Conservation (phyloP, 1,140 invertebrate species). For the Idris sp. region DNA sequence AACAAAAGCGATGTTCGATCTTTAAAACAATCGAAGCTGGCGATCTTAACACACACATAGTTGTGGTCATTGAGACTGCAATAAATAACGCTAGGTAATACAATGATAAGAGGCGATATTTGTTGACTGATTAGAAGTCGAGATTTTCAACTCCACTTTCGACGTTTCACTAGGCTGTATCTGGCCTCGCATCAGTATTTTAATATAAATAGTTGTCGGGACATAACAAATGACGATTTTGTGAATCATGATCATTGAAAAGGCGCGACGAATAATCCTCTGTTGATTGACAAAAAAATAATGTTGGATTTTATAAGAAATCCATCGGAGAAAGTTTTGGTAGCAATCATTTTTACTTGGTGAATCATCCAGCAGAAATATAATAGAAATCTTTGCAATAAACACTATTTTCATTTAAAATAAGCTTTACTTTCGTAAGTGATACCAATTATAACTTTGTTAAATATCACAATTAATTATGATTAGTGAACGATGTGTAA, state of each 20-base stretch:
- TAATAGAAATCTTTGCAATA: too few species aligned
- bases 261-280: slow-evolving; percentile 12
- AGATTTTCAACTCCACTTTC: slow-evolving; percentile 52
- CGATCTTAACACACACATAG: slow-evolving; percentile 40
- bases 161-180: slow-evolving; percentile 54
- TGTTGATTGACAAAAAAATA: slow-evolving; percentile 23
- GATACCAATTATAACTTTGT: too few species aligned
- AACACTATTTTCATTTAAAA: too few species aligned
- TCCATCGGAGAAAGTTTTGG: too few species aligned
- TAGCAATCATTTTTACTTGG: too few species aligned
- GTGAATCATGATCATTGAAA: slow-evolving; percentile 29
- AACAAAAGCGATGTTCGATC: slow-evolving; percentile 27
- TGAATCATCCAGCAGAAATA: too few species aligned
- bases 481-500: too few species aligned
- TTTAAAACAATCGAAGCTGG: slow-evolving; percentile 41
- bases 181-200: slow-evolving; percentile 19
- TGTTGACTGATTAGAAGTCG: slow-evolving; percentile 40
- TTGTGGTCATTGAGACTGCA: slow-evolving; percentile 20
- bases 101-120: slow-evolving; percentile 33
- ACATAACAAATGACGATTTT: slow-evolving; percentile 38
- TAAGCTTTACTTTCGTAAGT: too few species aligned
- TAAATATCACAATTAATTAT: too few species aligned
- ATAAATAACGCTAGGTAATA: slow-evolving; percentile 45
- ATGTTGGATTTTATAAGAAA: too few species aligned
- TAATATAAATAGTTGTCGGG: slow-evolving; percentile 21